Percentiles rank a stretch among this genome's conserved stretches.
Evolutionary conservation across 2,113 vertebrate genomes (phyloP).

Genomic region (Brachirus orientalis): DNA sequence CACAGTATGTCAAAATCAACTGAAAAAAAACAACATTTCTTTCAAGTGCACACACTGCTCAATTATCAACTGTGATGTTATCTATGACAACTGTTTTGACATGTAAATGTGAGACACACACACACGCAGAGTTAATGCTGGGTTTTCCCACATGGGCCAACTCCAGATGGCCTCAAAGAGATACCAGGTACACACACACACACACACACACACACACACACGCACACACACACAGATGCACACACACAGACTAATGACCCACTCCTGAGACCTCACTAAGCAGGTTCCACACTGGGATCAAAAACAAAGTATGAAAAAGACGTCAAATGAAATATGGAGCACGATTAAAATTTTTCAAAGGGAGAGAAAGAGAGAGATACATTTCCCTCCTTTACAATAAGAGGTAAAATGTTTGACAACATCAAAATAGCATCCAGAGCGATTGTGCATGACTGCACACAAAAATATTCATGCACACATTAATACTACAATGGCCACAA

Average conservation of each 20-base stretch:
- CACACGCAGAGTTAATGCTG: constrained; percentile 19
- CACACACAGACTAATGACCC: constrained; percentile 40
- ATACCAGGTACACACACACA: constrained; percentile 33
- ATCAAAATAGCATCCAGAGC: constrained; percentile 50
- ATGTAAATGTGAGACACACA: constrained; percentile 39
- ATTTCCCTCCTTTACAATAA: constrained; percentile 25
- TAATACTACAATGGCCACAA: no score
- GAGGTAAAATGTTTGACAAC: constrained; percentile 50
- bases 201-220: constrained; percentile 18
- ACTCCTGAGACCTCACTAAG: constrained; percentile 51
- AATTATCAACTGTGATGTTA: constrained; percentile 26
- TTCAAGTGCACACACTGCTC: not conserved
- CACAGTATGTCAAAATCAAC: not conserved
- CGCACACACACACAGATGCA: constrained; percentile 13
- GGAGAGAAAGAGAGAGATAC: constrained; percentile 13
- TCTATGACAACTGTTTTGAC: constrained; percentile 48
- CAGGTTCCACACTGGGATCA: constrained; percentile 62
- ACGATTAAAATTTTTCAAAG: constrained; percentile 17
- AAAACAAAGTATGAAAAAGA: constrained; percentile 42
- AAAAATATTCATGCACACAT: no score
- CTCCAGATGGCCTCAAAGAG: constrained; percentile 79
- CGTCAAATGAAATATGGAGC: constrained; percentile 40
- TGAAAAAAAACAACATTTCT: no score
- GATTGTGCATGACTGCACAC: no score
- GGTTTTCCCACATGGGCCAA: constrained; percentile 63